Evolutionary conservation across 2,113 vertebrate species (phyloP).

Genomic region (Cyphotilapia sp.): DNA sequence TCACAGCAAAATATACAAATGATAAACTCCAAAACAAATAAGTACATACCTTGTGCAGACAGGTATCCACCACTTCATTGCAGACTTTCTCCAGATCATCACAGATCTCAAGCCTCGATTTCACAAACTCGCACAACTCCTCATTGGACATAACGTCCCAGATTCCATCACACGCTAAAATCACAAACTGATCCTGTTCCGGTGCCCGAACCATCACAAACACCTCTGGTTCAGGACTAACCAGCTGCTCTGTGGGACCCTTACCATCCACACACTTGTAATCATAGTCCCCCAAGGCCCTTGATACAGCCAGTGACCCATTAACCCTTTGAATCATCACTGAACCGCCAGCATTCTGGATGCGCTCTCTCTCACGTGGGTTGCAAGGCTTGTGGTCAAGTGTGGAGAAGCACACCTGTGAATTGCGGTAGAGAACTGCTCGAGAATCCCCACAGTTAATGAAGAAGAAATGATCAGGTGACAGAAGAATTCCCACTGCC

Average conservation of each 20-base stretch:
- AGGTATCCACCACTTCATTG: slow-evolving; percentile 98
- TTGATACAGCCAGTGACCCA: slow-evolving; percentile 93
- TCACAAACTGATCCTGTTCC: slow-evolving; percentile 93
- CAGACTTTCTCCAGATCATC: slow-evolving; percentile 97
- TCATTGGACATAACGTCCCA: slow-evolving; percentile 99
- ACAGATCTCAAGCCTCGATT: slow-evolving; percentile 91
- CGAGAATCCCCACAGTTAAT: slow-evolving; percentile 98
- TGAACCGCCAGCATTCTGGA: slow-evolving; percentile 97
- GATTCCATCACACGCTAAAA: slow-evolving; percentile 96
- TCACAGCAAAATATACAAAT: not conserved
- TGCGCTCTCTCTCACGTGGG: slow-evolving; percentile 94
- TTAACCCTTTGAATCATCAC: slow-evolving; percentile 99
- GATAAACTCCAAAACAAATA: not conserved
- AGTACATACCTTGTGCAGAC: slow-evolving; percentile 92
- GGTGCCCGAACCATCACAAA: slow-evolving; percentile 87
- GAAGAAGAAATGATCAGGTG: slow-evolving; percentile 92
- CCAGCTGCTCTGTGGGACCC: slow-evolving; percentile 97
- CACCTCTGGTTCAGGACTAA: slow-evolving; percentile 96
- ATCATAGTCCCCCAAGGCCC: slow-evolving; percentile 97
- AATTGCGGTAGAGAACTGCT: slow-evolving; percentile 88
- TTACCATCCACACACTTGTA: slow-evolving; percentile 98
- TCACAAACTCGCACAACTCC: slow-evolving; percentile 96
- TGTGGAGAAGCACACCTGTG: slow-evolving; percentile 94
- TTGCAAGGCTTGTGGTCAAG: slow-evolving; percentile 99
- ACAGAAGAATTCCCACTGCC: slow-evolving; percentile 90